These are phyloP conservation scores for Agrochola circellaris DNA, from an alignment of 2,888 invertebrate species.

Conservation along the genomic window DNA sequence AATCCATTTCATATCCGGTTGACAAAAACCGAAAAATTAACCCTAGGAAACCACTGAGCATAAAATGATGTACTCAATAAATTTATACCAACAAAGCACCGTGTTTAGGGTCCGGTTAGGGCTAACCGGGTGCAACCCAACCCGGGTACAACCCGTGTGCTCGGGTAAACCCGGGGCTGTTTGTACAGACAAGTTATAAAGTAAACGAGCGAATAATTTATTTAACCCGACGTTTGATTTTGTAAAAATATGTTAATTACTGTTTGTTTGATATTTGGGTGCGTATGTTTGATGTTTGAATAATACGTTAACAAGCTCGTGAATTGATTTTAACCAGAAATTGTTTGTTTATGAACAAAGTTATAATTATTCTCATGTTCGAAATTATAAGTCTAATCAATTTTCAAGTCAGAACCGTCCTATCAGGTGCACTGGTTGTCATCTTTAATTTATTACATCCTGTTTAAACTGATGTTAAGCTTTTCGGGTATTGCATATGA, in stretches of 20 bases:
- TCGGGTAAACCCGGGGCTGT: constrained; percentile 55
- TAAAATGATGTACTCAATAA: constrained; percentile 65
- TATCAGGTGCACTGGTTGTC: not conserved
- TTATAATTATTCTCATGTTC: constrained; percentile 20
- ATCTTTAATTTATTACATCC: not conserved
- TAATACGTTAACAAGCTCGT: constrained; percentile 26
- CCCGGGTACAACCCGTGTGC: constrained; percentile 44
- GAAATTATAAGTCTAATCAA: constrained; percentile 15
- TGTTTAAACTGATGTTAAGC: not conserved
- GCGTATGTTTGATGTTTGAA: constrained; percentile 44
- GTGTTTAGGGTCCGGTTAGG: constrained; percentile 58
- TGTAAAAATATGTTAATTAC: constrained; percentile 66
- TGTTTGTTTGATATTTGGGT: constrained; percentile 57
- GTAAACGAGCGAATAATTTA: constrained; percentile 69
- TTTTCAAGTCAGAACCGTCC: not conserved
- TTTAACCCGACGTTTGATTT: constrained; percentile 66
- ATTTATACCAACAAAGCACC: constrained; percentile 60
- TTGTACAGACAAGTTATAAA: constrained; percentile 66
- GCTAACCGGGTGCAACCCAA: constrained; percentile 58
- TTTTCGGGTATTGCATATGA: not conserved
- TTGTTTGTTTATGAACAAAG: constrained; percentile 46
- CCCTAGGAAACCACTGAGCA: constrained; percentile 43
- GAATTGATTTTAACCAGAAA: constrained; percentile 28
- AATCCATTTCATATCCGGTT: constrained; percentile 12
- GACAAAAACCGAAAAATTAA: constrained; percentile 36